Percentiles rank a stretch among this genome's conserved stretches.
These are phyloP conservation scores for Sphaerodactylus townsendi DNA, from an alignment of 2,113 vertebrate species.

Conservation along the genomic window DNA sequence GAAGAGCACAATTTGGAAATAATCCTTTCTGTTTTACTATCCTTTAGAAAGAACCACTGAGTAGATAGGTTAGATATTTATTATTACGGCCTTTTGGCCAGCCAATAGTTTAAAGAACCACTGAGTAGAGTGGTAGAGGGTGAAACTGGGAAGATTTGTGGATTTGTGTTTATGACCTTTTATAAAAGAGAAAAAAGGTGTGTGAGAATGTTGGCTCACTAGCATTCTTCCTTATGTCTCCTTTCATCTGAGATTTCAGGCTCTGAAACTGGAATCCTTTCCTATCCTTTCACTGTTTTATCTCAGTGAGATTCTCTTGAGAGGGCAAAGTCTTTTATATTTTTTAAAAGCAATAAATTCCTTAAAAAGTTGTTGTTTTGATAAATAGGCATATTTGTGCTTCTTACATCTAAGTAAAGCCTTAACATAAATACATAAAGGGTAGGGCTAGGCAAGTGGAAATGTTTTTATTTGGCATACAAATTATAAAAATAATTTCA, in stretches of 20 bases:
- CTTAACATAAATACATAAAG: not conserved
- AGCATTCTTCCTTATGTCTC: not conserved
- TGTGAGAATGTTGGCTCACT: not conserved
- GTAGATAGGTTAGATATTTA: too few relatives aligned
- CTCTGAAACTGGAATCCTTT: not conserved
- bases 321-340: not conserved
- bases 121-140: not conserved
- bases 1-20: not conserved
- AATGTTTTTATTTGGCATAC: not conserved
- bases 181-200: not conserved
- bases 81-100: too few relatives aligned
- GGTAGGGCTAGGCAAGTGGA: not conserved
- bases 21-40: not conserved
- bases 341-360: slow-evolving; percentile 12
- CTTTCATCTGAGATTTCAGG: not conserved
- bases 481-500: not conserved
- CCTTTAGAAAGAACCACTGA: not conserved
- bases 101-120: too few relatives aligned
- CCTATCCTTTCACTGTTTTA: not conserved
- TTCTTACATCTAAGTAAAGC: not conserved
- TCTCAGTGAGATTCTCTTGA: not conserved
- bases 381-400: not conserved
- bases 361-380: not conserved
- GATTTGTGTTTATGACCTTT: not conserved
- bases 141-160: not conserved